Conservation (phyloP, 1,140 invertebrate genomes). For the Drosophila nebulosa region DNA sequence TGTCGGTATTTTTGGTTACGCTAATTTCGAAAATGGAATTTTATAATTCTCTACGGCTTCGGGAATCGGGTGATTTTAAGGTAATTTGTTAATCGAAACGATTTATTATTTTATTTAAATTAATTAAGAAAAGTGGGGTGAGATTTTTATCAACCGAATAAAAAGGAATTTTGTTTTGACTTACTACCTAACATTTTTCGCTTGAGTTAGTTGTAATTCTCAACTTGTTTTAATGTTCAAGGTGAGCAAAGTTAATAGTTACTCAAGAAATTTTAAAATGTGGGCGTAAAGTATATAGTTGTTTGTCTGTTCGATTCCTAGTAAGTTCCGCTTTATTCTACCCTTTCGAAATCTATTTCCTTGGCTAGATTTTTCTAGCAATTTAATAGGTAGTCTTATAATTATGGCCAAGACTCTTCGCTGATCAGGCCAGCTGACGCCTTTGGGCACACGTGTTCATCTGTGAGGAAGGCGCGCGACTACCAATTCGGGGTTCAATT, state of each 20-base stretch:
- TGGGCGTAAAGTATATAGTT: no score
- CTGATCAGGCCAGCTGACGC: conserved; percentile 56
- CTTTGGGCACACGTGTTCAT: conserved; percentile 59
- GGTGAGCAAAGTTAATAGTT: no score
- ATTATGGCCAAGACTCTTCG: conserved; percentile 12
- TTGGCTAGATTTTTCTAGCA: conserved; percentile 20
- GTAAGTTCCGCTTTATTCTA: not conserved
- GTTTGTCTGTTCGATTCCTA: no score
- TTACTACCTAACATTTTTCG: no score
- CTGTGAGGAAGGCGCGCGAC: conserved; percentile 53
- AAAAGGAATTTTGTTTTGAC: no score
- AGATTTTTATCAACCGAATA: not conserved
- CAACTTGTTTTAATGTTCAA: no score
- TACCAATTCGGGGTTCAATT: conserved; percentile 49
- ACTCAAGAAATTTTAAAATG: no score
- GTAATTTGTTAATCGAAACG: conserved; percentile 52
- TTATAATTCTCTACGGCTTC: conserved; percentile 45
- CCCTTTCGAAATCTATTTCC: not conserved
- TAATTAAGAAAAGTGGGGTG: not conserved
- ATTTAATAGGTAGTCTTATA: conserved; percentile 16
- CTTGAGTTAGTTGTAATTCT: no score
- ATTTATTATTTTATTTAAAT: conserved; percentile 42
- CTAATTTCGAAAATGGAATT: conserved; percentile 30
- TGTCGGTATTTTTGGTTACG: conserved; percentile 29
- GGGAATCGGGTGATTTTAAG: not conserved